Evolutionary conservation across 2,888 invertebrate genomes (phyloP), one percentile per base, ranked within the genome.

Genomic region (Aphrophora alni): DNA sequence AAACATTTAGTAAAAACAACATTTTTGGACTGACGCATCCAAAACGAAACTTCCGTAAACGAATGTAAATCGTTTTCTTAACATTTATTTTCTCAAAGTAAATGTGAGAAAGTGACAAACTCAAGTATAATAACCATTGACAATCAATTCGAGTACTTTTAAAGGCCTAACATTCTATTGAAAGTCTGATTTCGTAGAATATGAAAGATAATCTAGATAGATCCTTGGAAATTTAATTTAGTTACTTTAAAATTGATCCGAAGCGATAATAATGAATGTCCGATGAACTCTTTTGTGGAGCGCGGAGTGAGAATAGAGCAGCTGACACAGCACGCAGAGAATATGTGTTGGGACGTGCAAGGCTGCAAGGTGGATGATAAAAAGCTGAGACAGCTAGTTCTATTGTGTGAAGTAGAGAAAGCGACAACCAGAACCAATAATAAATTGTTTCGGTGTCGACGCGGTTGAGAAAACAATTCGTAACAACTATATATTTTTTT

Each of bases 371-470:
- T 33, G 33, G 33, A 33, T 8, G 33, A 8, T 33, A 33, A 33
- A 33, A 33, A 33, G 33, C 14, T 3, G 14, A 44, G 44, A 44
- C 44, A 10, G 17, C 33, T 44, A 2, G 44, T 14, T 14, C 44
- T 33, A 44, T 44, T 44, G 44, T 44, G 44, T 44, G 14, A 12
- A 44, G 12, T 12, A 44, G 44, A 44, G 44, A 44, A 44, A 44
- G 28, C 79, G 77, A 70, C 73, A 78, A 77, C 82, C 83, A 83
- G 83, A 83, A 83, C 83, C 83, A 83, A 83, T 83, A 83, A 83
- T 83, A 83, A 83, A 83, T 83, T 83, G 83, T 83, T 83, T 82
- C 82, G 79, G 82, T 82, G 80, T 78, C 83, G 83, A 80, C 82
- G 74, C 83, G 83, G 82, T 83, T 81, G 77, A 78, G 78, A 75